A percentile compares a stretch with the other conserved stretches of the same genome.
Evolutionary conservation across 1,140 invertebrate genomes (phyloP).

Genomic region (Bombus ignitus): DNA sequence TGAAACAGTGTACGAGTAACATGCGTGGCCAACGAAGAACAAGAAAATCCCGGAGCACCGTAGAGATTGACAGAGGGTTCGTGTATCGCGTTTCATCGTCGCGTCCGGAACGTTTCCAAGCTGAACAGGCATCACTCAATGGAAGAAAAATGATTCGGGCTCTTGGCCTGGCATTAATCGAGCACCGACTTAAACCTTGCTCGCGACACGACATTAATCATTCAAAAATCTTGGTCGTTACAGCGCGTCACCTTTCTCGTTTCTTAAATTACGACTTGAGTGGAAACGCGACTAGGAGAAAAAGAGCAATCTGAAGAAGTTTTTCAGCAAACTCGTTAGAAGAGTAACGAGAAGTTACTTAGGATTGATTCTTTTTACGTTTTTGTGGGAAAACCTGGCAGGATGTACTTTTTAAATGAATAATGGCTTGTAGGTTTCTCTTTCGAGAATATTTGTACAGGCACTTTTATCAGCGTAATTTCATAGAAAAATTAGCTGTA

Average conservation of each 20-base stretch:
- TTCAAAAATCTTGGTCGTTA: slow-evolving; percentile 37
- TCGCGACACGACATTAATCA: slow-evolving; percentile 46
- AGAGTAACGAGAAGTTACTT: not conserved
- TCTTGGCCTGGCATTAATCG: slow-evolving; percentile 38
- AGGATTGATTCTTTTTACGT: not conserved
- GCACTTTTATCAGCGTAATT: not conserved
- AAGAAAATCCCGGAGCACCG: slow-evolving; percentile 53
- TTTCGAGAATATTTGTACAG: not conserved
- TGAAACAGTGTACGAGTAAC: slow-evolving; percentile 13
- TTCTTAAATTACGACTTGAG: not conserved
- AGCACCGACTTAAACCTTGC: slow-evolving; percentile 29
- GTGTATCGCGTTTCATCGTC: slow-evolving; percentile 58
- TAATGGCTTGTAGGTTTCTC: not conserved
- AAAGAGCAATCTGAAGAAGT: not conserved
- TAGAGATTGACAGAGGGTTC: slow-evolving; percentile 51
- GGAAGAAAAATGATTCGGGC: slow-evolving; percentile 53
- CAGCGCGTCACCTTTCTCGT: not conserved
- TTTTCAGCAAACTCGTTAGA: not conserved
- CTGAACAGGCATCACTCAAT: slow-evolving; percentile 22
- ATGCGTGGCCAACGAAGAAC: slow-evolving; percentile 61
- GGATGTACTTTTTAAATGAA: not conserved
- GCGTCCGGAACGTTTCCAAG: slow-evolving; percentile 30
- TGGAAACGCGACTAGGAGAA: not conserved
- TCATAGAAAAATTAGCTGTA: not conserved
- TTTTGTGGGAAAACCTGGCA: not conserved